These are phyloP conservation scores for Tachina lurida DNA, from an alignment of 2,888 invertebrate genomes.

Conservation along the genomic window DNA sequence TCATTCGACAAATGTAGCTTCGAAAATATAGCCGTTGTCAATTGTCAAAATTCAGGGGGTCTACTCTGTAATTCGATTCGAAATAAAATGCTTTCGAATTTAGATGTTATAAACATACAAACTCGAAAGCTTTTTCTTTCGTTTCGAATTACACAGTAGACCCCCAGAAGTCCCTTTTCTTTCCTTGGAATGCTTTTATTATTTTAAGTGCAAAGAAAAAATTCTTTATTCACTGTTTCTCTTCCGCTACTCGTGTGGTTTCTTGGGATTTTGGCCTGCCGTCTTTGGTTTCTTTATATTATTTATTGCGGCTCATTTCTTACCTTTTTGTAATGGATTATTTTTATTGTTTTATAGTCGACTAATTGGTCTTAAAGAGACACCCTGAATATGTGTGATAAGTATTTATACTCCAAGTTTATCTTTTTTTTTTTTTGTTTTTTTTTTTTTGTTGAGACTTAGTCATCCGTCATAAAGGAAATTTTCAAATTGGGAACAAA, in stretches of 20 bases:
- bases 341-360: constrained; percentile 58
- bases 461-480: constrained; percentile 33
- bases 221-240: background rate
- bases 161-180: too few relatives aligned
- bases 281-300: background rate
- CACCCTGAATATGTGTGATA: constrained; percentile 54
- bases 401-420: constrained; percentile 26
- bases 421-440: background rate
- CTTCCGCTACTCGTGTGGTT: background rate
- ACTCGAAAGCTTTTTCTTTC: too few relatives aligned
- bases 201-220: background rate
- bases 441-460: background rate
- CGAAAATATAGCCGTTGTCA: too few relatives aligned
- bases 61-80: too few relatives aligned
- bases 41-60: too few relatives aligned
- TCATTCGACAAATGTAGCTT: too few relatives aligned
- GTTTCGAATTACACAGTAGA: too few relatives aligned
- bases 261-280: constrained; percentile 3
- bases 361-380: constrained; percentile 60
- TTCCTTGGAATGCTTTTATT: background rate
- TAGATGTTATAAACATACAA: too few relatives aligned
- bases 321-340: constrained; percentile 28
- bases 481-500: constrained; percentile 20
- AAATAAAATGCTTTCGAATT: too few relatives aligned
- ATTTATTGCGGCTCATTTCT: background rate